Conservation (phyloP, 2,113 vertebrate genomes). For the Mirounga angustirostris region DNA sequence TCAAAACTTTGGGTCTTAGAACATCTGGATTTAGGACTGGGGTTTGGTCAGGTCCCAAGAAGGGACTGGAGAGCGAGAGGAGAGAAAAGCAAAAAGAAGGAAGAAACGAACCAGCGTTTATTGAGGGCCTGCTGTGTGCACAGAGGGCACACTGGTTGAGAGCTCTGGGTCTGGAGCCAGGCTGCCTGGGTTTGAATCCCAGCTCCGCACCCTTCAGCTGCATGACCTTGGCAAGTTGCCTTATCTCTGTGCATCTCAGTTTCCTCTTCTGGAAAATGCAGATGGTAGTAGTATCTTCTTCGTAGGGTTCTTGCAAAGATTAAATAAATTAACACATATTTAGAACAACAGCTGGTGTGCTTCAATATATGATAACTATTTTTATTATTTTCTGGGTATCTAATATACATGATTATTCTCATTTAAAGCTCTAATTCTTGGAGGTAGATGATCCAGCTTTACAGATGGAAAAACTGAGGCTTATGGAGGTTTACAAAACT, state of each 20-base stretch:
- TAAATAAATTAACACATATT: neutral
- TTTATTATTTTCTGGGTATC: neutral
- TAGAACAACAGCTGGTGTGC: neutral
- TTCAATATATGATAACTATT: neutral
- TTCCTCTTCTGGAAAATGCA: neutral
- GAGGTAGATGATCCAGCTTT: neutral
- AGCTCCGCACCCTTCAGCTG: neutral
- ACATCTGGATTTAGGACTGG: neutral
- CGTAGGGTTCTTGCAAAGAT: neutral
- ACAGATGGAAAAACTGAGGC: neutral
- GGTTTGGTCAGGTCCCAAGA: neutral
- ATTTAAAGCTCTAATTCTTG: neutral
- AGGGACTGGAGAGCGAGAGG: fast-evolving
- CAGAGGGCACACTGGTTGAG: neutral
- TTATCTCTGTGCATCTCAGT: neutral
- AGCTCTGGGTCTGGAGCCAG: neutral
- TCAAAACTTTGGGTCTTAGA: neutral
- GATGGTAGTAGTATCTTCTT: neutral
- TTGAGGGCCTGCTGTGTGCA: neutral
- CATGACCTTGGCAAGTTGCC: too few relatives aligned
- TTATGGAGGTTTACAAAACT: neutral
- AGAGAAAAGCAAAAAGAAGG: neutral
- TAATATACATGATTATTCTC: neutral
- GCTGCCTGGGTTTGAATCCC: neutral
- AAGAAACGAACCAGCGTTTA: neutral